These are phyloP conservation scores for Gymnothorax reevesii DNA, from an alignment of 2,797 vertebrate genomes.

Conservation along the genomic window DNA sequence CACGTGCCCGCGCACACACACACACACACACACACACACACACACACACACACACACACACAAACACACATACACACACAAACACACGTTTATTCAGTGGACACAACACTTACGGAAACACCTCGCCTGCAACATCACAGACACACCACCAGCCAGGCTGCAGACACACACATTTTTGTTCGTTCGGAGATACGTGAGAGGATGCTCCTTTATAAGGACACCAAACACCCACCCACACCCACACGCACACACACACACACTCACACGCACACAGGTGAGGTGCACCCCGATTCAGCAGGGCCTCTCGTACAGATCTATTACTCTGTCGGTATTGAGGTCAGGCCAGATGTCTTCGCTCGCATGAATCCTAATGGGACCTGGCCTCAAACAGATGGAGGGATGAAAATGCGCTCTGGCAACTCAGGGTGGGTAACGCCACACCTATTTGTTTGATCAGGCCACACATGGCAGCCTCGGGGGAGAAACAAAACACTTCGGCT, in stretches of 20 bases:
- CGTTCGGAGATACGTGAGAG: too few relatives aligned
- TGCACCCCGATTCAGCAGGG: background rate
- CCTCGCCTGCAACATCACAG: conserved; percentile 16
- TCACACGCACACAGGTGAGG: background rate
- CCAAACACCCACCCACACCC: background rate
- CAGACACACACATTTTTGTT: background rate
- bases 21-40: conserved; percentile 24
- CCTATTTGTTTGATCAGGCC: conserved; percentile 8
- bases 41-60: background rate
- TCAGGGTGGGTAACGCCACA: background rate
- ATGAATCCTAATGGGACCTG: background rate
- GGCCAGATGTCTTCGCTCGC: conserved; percentile 6
- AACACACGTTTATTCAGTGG: background rate
- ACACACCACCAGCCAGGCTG: background rate
- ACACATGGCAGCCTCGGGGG: background rate
- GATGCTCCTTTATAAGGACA: too few relatives aligned
- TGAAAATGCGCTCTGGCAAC: background rate
- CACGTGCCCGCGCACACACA: conserved; percentile 26
- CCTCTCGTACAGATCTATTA: conserved; percentile 1
- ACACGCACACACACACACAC: conserved; percentile 7
- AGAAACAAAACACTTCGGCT: background rate
- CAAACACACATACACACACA: background rate
- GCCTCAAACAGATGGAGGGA: background rate
- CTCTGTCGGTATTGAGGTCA: background rate
- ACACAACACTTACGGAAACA: background rate